Percentiles rank a stretch among this genome's conserved stretches.
These are phyloP conservation scores for Stenoptilia bipunctidactyla DNA, from an alignment of 2,888 invertebrate species.

Conservation along the genomic window DNA sequence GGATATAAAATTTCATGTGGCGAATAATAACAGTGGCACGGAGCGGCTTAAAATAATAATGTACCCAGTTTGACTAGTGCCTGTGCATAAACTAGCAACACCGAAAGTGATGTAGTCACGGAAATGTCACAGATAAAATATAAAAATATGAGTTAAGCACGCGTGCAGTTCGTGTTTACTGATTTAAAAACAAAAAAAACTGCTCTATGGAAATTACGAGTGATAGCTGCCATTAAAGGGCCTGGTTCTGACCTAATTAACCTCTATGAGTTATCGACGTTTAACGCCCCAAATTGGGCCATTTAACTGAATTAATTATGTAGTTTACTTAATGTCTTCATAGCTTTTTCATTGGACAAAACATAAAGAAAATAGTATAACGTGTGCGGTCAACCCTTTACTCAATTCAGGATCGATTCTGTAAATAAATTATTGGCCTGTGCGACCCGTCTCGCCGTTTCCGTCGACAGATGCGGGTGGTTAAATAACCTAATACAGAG, in stretches of 20 bases:
- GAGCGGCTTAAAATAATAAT: slow-evolving; percentile 22
- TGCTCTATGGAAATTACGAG: background rate
- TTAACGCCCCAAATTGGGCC: too few species aligned
- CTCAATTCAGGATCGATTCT: slow-evolving; percentile 9
- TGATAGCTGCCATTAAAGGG: too few species aligned
- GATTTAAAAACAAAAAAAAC: slow-evolving; percentile 11
- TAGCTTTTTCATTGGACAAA: too few species aligned
- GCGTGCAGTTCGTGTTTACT: slow-evolving; percentile 5
- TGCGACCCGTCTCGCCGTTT: slow-evolving; percentile 28
- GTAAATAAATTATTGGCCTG: slow-evolving; percentile 23
- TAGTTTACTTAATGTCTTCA: too few species aligned
- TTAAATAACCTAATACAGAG: slow-evolving; percentile 61
- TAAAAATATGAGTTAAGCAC: slow-evolving; percentile 24
- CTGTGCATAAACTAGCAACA: background rate
- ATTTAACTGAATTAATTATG: too few species aligned
- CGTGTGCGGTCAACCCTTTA: background rate
- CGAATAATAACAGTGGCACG: slow-evolving; percentile 13
- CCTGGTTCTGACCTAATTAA: too few species aligned
- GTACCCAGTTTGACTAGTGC: slow-evolving; percentile 11
- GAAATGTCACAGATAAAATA: slow-evolving; percentile 46
- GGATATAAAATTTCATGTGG: slow-evolving; percentile 25
- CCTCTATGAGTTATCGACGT: too few species aligned
- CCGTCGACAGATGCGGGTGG: slow-evolving; percentile 55
- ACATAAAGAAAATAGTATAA: background rate
- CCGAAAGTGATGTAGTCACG: slow-evolving; percentile 39